Evolutionary conservation across 2,797 vertebrate genomes (phyloP).

Genomic region (Sylvilagus floridanus): DNA sequence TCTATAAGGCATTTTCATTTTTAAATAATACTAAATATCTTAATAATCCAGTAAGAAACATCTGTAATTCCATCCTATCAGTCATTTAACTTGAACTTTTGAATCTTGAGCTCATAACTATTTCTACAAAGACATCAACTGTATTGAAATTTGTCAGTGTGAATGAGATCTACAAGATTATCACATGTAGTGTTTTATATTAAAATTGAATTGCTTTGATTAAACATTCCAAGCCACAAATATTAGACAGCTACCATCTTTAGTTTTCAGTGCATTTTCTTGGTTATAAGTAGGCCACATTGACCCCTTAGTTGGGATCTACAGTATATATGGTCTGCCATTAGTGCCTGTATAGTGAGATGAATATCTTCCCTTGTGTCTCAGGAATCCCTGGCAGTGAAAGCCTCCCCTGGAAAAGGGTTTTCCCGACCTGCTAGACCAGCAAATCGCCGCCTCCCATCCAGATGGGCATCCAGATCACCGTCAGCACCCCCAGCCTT

Average conservation of each 20-base stretch:
- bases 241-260: neutral
- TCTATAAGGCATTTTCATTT: neutral
- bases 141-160: slow-evolving; percentile 8
- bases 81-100: slow-evolving; percentile 11
- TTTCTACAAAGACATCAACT: neutral
- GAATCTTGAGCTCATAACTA: slow-evolving; percentile 1
- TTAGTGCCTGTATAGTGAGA: slow-evolving; percentile 58
- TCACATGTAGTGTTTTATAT: neutral
- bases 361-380: slow-evolving; percentile 82
- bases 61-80: neutral
- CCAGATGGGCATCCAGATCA: slow-evolving; percentile 94
- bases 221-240: slow-evolving; percentile 4
- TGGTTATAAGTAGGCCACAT: neutral
- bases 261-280: slow-evolving; percentile 2
- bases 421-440: slow-evolving; percentile 96
- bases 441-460: slow-evolving; percentile 94
- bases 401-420: slow-evolving; percentile 88
- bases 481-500: slow-evolving; percentile 86
- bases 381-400: slow-evolving; percentile 85
- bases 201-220: neutral
- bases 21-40: neutral
- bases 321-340: neutral
- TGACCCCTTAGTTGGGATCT: neutral
- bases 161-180: neutral
- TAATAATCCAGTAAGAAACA: neutral